These are phyloP conservation scores for Apotomis betuletana DNA, from an alignment of 2,888 invertebrate genomes.

Conservation along the genomic window DNA sequence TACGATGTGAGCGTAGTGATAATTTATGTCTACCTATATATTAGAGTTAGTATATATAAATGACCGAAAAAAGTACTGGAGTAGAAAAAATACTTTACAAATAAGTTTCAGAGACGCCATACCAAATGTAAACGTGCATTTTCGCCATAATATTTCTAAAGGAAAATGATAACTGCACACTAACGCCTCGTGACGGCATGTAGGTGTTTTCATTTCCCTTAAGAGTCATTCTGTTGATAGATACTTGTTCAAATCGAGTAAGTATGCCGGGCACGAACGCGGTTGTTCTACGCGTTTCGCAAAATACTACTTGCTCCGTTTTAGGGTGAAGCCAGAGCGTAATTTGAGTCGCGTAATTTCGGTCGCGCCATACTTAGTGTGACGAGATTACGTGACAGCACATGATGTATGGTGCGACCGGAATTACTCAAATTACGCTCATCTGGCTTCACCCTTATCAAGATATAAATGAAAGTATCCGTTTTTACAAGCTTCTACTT, in stretches of 20 bases:
- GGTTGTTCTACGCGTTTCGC: conserved; percentile 54
- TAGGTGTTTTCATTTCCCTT: conserved; percentile 49
- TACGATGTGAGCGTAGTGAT: too few relatives aligned
- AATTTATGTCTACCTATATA: too few relatives aligned
- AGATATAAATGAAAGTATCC: background rate
- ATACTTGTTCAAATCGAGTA: conserved; percentile 56
- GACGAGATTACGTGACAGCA: too few relatives aligned
- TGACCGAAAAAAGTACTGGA: too few relatives aligned
- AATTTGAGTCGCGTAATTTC: too few relatives aligned
- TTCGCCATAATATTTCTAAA: background rate
- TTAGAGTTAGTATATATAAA: too few relatives aligned
- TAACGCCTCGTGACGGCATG: conserved; percentile 1
- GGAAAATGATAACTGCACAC: conserved; percentile 7
- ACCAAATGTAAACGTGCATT: background rate
- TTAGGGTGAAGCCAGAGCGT: too few relatives aligned
- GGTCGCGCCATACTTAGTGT: too few relatives aligned
- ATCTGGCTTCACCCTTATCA: background rate
- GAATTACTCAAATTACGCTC: too few relatives aligned
- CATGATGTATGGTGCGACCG: too few relatives aligned
- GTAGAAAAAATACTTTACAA: background rate
- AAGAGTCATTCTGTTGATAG: conserved; percentile 58
- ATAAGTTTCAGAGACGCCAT: background rate
- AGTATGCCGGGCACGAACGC: conserved; percentile 51
- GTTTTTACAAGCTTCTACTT: too few relatives aligned
- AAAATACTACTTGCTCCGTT: conserved; percentile 40